Conservation (phyloP, 2,888 invertebrate genomes). For the Drosophila birchii region DNA sequence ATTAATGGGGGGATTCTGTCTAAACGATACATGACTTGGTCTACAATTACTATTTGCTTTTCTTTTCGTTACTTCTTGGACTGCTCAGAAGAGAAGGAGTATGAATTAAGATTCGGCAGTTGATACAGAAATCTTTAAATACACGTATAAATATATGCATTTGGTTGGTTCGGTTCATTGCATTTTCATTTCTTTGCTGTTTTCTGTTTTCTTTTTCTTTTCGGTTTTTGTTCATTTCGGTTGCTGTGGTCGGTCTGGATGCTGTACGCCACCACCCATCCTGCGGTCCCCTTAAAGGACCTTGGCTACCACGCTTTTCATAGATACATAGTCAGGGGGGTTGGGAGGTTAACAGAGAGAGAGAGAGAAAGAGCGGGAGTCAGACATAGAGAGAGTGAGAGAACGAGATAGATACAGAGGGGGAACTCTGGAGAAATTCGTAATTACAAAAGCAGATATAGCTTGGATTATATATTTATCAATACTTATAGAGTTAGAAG, state of each 20-base stretch:
- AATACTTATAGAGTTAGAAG: slow-evolving; percentile 16
- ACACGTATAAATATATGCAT: slow-evolving; percentile 36
- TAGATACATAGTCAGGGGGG: slow-evolving; percentile 35
- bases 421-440: slow-evolving; percentile 39
- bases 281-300: slow-evolving; percentile 33
- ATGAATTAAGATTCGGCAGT: slow-evolving; percentile 84
- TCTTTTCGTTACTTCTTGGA: slow-evolving; percentile 55
- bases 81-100: slow-evolving; percentile 83
- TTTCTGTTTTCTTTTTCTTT: slow-evolving; percentile 42
- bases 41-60: slow-evolving; percentile 37
- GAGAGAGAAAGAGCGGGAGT: slow-evolving; percentile 11
- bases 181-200: slow-evolving; percentile 59
- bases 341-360: slow-evolving; percentile 21
- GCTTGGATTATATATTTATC: slow-evolving; percentile 19
- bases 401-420: slow-evolving; percentile 30
- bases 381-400: slow-evolving; percentile 18
- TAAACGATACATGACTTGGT: slow-evolving; percentile 15
- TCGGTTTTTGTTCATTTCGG: slow-evolving; percentile 40
- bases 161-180: slow-evolving; percentile 35
- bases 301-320: slow-evolving; percentile 42
- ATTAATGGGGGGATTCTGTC: slow-evolving; percentile 27
- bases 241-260: slow-evolving; percentile 40
- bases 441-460: slow-evolving; percentile 40
- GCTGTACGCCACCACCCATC: slow-evolving; percentile 40
- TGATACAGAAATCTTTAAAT: slow-evolving; percentile 83